phyloP scores from a whole-genome alignment of 2,888 invertebrate genomes.

The Dastarcus helophoroides region DNA sequence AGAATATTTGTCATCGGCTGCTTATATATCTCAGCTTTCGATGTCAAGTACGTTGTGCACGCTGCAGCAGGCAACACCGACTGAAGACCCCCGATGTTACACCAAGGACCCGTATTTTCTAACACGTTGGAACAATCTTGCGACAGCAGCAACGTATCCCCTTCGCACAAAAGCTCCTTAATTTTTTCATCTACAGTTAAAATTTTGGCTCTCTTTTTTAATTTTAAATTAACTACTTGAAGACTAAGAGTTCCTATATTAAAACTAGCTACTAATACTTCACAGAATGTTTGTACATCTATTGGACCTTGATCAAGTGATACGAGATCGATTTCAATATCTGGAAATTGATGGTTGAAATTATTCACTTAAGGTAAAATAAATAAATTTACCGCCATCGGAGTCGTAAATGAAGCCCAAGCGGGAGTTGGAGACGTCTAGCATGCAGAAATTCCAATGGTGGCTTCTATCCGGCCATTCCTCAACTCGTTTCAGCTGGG shows the following conservation, averaged over 20 bases:
- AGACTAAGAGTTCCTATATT: constrained; percentile 40
- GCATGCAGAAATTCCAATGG: constrained; percentile 51
- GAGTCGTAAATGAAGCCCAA: constrained; percentile 39
- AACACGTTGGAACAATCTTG: constrained; percentile 29
- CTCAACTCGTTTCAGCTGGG: constrained; percentile 46
- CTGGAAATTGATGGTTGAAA: constrained; percentile 14
- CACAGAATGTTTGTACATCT: constrained; percentile 21
- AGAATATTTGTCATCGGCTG: no score
- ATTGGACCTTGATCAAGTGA: constrained; percentile 24
- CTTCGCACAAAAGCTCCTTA: constrained; percentile 21
- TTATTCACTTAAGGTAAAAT: constrained; percentile 3
- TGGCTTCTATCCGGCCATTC: constrained; percentile 56
- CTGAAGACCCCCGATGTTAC: no score
- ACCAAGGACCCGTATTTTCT: constrained; percentile 11
- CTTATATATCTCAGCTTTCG: no score
- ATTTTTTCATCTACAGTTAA: constrained; percentile 19
- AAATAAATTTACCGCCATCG: constrained; percentile 10
- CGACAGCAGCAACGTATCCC: constrained; percentile 27
- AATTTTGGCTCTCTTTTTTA: constrained; percentile 18
- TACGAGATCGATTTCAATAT: constrained; percentile 20
- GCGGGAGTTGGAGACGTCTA: constrained; percentile 28
- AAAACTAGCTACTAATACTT: constrained; percentile 37
- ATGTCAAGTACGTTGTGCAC: no score
- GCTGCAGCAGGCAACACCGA: no score
- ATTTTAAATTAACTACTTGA: constrained; percentile 38